Percentiles rank a stretch among this genome's conserved stretches.
These are phyloP conservation scores for rabbit (Oryctolagus cuniculus) DNA, from an alignment of 2,113 vertebrate genomes.

Conservation along the genomic window mOryCun1.1 NC_091433.1:138949001-138949500, in stretches of 20 bases:
- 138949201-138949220: neutral
- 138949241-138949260: neutral
- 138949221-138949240: conserved; percentile 34
- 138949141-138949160: conserved; percentile 31
- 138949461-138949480: neutral
- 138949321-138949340: conserved; percentile 10
- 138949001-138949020: neutral
- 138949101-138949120: conserved; percentile 15
- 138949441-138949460: neutral
- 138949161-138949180: neutral
- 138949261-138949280: neutral
- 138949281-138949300: neutral
- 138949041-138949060: neutral
- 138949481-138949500: neutral
- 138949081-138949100: neutral
- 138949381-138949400: neutral
- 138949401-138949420: neutral
- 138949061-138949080: neutral
- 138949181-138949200: conserved; percentile 4
- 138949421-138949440: neutral
- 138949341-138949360: neutral
- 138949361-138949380: neutral
- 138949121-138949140: neutral
- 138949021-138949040: neutral
- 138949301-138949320: conserved; percentile 6